A percentile compares a stretch with the other conserved stretches of the same genome.
phyloP scores from a whole-genome alignment of 2,888 invertebrate genomes.

The Tryphoninae sp. region DNA sequence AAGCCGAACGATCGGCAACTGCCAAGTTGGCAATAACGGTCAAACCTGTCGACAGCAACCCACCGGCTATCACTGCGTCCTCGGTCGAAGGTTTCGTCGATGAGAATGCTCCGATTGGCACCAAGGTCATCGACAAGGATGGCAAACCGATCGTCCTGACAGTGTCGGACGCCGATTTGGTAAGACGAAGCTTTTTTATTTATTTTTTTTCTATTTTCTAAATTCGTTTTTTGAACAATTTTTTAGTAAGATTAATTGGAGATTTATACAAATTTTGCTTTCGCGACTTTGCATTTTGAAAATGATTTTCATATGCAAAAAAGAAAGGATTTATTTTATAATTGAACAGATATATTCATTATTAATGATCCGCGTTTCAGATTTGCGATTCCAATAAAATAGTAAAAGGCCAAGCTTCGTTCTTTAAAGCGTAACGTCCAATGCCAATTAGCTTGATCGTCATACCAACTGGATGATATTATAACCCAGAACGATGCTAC shows the following conservation, averaged over 20 bases:
- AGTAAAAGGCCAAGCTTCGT: no score
- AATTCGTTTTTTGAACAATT: neutral
- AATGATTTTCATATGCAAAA: no score
- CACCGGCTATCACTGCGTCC: slow-evolving; percentile 89
- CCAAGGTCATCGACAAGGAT: slow-evolving; percentile 87
- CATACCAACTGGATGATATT: neutral
- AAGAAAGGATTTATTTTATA: no score
- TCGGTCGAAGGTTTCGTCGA: slow-evolving; percentile 90
- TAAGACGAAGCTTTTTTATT: slow-evolving; percentile 80
- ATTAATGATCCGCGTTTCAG: no score
- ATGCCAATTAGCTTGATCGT: neutral
- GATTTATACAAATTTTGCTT: no score
- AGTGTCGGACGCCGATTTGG: slow-evolving; percentile 93
- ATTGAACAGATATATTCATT: no score
- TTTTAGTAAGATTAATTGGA: no score
- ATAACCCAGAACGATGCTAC: no score
- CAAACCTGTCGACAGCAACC: slow-evolving; percentile 93
- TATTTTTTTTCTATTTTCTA: no score
- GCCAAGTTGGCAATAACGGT: slow-evolving; percentile 92
- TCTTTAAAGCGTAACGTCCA: no score
- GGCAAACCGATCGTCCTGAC: slow-evolving; percentile 87
- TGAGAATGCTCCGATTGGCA: slow-evolving; percentile 93
- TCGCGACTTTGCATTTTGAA: no score
- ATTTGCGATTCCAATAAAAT: no score
- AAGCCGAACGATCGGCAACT: slow-evolving; percentile 90